Evolutionary conservation across 2,888 invertebrate genomes (phyloP), one percentile per base, ranked within the genome.

Genomic region (Chrysolina americana): DNA sequence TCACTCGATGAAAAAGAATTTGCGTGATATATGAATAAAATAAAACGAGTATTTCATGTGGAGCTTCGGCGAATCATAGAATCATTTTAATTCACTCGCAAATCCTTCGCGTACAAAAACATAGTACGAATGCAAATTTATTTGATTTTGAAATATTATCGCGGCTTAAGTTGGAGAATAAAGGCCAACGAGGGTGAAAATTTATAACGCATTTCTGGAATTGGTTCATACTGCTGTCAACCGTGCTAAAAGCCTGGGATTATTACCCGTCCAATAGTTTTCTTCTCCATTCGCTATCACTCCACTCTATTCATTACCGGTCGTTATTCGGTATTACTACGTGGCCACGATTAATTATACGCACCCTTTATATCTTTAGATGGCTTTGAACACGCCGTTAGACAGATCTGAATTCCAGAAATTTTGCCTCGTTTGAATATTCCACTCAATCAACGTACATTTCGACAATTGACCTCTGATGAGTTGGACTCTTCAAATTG

Each of bases 291-390:
- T 76, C 73, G 74, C 76, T 78, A 78, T 78, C 79, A 76, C 74
- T 76, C 78, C 79, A 78, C 76, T 80, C 80, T 80, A 79, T 81
- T 81, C 81, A 70, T 70, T 70, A 80, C 77, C 76, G 77, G 77
- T 80, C 79, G 76, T 80, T 81, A 80, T 80, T 77, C 75, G 76
- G 78, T 73, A 76, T 79, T 79, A 75, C 77, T 77, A 36, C 70
- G 53, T 64, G 65, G 50, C 70, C 53, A 53, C 64, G 70, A 82
- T 80, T 81, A 81, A 80, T 81, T 82, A 78, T 79, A 79, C 78
- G 75, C 78, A 78, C 78, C 79, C 79, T 79, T 79, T 79, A 50
- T 71, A 68, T 74, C 71, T 50, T 44, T 17, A 23, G 47, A 65
- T 48, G 48, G 48, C 70, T 63, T 53, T 41, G 70, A 64, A 50